These are phyloP conservation scores for Echiichthys vipera DNA, from an alignment of 2,797 vertebrate species.

Conservation along the genomic window DNA sequence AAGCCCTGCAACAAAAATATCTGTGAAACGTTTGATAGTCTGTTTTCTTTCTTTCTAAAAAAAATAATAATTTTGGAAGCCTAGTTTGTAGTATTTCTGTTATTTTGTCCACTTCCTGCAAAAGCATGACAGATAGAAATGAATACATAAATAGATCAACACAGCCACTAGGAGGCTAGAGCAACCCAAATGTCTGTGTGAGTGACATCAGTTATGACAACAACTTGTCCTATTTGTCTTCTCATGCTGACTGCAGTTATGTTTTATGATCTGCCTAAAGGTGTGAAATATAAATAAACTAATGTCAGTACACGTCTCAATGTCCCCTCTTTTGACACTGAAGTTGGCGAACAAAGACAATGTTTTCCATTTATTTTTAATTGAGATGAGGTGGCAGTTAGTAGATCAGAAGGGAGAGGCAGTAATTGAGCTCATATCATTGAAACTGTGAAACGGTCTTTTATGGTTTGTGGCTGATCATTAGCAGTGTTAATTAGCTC, in stretches of 20 bases:
- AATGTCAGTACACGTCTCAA: neutral
- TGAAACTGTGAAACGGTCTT: slow-evolving; percentile 65
- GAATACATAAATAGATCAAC: neutral
- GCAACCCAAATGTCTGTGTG: slow-evolving; percentile 20
- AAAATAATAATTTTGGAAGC: accelerated
- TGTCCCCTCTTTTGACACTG: neutral
- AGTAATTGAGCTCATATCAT: slow-evolving; percentile 83
- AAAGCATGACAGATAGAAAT: slow-evolving; percentile 20
- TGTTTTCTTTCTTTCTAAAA: neutral
- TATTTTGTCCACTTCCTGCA: slow-evolving; percentile 11
- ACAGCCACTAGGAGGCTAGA: slow-evolving; percentile 70
- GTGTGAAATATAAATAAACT: slow-evolving; percentile 14
- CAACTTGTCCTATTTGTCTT: slow-evolving; percentile 6
- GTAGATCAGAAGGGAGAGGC: slow-evolving; percentile 19
- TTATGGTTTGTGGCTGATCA: slow-evolving; percentile 63
- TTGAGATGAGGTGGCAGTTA: slow-evolving; percentile 58
- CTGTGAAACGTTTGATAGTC: neutral
- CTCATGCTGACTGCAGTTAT: neutral
- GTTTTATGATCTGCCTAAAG: slow-evolving; percentile 2
- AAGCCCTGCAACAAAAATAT: neutral
- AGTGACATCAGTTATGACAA: neutral
- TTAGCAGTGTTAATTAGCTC: slow-evolving; percentile 75
- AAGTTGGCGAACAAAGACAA: slow-evolving; percentile 34
- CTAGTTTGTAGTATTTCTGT: neutral
- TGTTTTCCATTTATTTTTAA: slow-evolving; percentile 42